Conservation (phyloP, 2,113 vertebrate species). For the Scatophagus argus region DNA sequence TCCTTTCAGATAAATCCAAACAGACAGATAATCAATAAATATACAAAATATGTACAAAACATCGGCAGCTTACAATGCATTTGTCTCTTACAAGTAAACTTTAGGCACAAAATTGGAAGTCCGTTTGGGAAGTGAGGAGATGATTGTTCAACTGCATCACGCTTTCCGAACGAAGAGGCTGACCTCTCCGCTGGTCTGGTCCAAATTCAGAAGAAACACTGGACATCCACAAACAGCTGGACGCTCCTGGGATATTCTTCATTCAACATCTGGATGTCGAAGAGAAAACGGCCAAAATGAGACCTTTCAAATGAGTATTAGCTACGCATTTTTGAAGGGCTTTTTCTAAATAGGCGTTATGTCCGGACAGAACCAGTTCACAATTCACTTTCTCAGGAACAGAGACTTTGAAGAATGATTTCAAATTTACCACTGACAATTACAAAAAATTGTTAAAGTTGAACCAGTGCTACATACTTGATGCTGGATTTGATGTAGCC, state of each 20-base stretch:
- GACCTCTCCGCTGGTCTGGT: conserved; percentile 73
- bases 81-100: conserved; percentile 88
- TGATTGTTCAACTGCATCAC: conserved; percentile 93
- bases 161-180: conserved; percentile 80
- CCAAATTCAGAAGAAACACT: conserved; percentile 50
- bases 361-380: too few relatives aligned
- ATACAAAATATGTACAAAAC: conserved; percentile 81
- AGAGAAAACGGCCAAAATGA: conserved; percentile 19
- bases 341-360: too few relatives aligned
- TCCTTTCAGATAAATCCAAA: conserved; percentile 53
- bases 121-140: conserved; percentile 84
- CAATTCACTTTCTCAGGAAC: too few relatives aligned
- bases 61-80: conserved; percentile 92
- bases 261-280: conserved; percentile 45
- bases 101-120: conserved; percentile 97
- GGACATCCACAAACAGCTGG: conserved; percentile 46
- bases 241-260: conserved; percentile 30
- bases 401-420: too few relatives aligned
- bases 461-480: conserved; percentile 30
- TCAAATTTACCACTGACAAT: not conserved
- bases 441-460: too few relatives aligned
- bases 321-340: not conserved
- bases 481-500: conserved; percentile 14
- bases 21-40: conserved; percentile 72
- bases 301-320: not conserved